Conservation (phyloP, 2,888 invertebrate species). For the Schizotus pectinicornis region DNA sequence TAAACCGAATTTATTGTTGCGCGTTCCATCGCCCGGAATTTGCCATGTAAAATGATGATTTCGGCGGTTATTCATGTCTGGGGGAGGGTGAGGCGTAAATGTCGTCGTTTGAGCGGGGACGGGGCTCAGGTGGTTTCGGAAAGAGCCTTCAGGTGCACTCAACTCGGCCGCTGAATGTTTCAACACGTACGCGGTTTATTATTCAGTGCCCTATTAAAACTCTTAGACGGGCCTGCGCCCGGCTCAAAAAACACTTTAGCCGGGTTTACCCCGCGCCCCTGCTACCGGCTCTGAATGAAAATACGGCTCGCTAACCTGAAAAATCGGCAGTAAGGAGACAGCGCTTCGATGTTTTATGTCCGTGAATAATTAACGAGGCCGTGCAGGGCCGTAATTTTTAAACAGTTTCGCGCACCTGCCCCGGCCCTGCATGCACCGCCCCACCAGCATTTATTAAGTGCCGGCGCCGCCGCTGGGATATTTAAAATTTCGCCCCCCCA, state of each 20-base stretch:
- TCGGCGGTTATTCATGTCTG: conserved; percentile 5
- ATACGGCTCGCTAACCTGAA: conserved; percentile 2
- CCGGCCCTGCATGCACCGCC: not conserved
- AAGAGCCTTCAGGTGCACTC: conserved; percentile 22
- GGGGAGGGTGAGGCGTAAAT: conserved; percentile 10
- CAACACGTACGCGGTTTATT: conserved; percentile 25
- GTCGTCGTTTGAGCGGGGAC: conserved; percentile 1
- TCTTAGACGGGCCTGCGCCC: conserved; percentile 11
- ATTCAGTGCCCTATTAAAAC: conserved; percentile 27
- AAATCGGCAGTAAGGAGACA: not conserved
- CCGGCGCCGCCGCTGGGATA: not conserved
- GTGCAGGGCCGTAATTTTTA: not conserved
- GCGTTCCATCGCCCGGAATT: conserved; percentile 5
- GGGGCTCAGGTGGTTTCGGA: conserved; percentile 21
- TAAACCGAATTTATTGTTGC: not conserved
- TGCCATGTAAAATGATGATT: conserved; percentile 8
- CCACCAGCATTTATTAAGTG: conserved; percentile 4
- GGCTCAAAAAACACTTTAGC: conserved; percentile 18
- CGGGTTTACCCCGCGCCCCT: conserved; percentile 4
- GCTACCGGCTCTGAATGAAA: not conserved
- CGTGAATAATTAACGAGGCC: no score
- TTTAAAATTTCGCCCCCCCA: conserved; percentile 4
- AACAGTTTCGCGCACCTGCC: not conserved
- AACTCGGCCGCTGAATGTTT: conserved; percentile 17
- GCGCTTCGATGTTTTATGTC: not conserved